These are phyloP conservation scores for Pterocles orientalis DNA, from an alignment of 2,113 vertebrate species.

Conservation along the genomic window DNA sequence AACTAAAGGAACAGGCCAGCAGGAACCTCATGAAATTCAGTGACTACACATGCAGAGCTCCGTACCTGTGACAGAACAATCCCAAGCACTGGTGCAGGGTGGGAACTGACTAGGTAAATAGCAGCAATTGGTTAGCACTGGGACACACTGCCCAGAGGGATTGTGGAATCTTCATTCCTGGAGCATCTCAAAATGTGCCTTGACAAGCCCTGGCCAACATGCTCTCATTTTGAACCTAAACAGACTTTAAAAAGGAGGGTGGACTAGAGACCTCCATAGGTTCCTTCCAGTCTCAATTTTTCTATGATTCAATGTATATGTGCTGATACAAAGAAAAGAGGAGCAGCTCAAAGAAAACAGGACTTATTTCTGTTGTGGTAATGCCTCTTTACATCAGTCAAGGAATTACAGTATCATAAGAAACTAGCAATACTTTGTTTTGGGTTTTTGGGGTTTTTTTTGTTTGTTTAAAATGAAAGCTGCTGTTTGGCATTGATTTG, in stretches of 20 bases:
- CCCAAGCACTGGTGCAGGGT: background rate
- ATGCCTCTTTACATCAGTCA: background rate
- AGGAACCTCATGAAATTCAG: background rate
- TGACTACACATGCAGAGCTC: background rate
- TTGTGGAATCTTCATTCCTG: background rate
- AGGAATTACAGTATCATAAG: background rate
- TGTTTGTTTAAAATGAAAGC: background rate
- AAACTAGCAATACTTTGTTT: background rate
- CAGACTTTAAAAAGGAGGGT: background rate
- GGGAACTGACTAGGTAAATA: background rate
- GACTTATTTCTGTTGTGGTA: background rate
- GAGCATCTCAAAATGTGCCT: background rate
- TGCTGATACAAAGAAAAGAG: background rate
- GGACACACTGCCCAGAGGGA: background rate
- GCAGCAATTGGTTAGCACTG: background rate
- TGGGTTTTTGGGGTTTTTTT: background rate
- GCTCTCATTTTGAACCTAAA: background rate
- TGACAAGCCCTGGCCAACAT: accelerated
- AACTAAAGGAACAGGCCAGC: background rate
- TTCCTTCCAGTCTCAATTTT: background rate
- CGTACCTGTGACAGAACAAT: background rate
- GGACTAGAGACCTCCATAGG: background rate
- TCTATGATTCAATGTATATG: background rate
- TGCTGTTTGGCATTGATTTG: background rate
- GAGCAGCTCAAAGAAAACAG: background rate